Evolutionary conservation across 2,113 vertebrate species (phyloP), one percentile per base, ranked within the genome.

Genomic region (Salvelinus sp.): DNA sequence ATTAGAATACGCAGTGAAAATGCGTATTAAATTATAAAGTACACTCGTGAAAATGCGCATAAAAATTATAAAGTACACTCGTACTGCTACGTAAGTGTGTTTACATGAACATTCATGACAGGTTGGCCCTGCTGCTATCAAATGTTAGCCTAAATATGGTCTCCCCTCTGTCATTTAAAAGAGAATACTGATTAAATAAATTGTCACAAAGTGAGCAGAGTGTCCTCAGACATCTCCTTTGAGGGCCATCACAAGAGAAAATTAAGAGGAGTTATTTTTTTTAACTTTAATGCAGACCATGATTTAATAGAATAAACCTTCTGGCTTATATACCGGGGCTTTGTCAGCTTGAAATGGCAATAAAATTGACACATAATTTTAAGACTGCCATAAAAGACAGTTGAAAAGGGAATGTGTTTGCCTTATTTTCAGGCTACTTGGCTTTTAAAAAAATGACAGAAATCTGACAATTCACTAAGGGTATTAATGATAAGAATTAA

Each of bases 241-340:
- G 74, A 75, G 60, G 70, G 65, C 58, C 58, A 66, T 73, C 76
- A 81, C 79, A 77, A 67, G 65, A 57, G 68, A 65, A 63, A 79
- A 83, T 86, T 77, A 81, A 83, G 69, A 76, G 33, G 79, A 74
- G 69, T 33, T 33, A 2, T 38, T 74, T 83, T 79, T 27, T 72
- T 38, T 6, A 38, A 70, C 30, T 73, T 83, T 83, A 79, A 83
- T 79, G 69, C 68, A 68, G 22, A 62, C 30, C 65, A 48, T 79
- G 76, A 86, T 77, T 81, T 81, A 75, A 60, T 62, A 75, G 74
- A 73, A 77, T 44, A 65, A 69, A 77, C 68, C 72, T 68, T 77
- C 79, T 77, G 84, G 68, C 72, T 70, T 38, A 62, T 68, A 71
- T 73, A 73, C 57, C 38, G 30, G 68, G 63, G 16, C 70, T 72